phyloP scores from a whole-genome alignment of 2,797 vertebrate species.

The Enteromius mattozi region DNA sequence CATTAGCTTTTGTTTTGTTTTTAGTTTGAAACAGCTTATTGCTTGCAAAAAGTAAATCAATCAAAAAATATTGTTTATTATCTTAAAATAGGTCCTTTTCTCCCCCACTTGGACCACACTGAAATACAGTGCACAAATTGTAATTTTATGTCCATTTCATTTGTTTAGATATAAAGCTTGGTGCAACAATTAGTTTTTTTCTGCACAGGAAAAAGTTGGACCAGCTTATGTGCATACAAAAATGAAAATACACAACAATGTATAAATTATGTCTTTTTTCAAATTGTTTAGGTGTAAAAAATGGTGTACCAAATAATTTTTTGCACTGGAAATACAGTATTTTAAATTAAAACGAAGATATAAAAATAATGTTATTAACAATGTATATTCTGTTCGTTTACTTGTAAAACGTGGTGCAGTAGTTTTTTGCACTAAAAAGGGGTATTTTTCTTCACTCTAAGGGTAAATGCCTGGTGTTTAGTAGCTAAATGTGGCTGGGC shows the following conservation, averaged over 20 bases:
- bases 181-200: too few relatives aligned
- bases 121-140: neutral
- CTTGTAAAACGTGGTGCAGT: neutral
- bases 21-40: too few relatives aligned
- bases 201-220: neutral
- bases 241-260: neutral
- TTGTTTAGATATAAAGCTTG: too few relatives aligned
- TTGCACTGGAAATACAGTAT: too few relatives aligned
- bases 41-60: too few relatives aligned
- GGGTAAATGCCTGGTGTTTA: constrained; percentile 12
- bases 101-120: neutral
- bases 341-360: neutral
- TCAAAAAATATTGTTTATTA: too few relatives aligned
- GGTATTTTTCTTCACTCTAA: neutral
- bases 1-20: too few relatives aligned
- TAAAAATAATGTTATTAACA: neutral
- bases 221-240: neutral
- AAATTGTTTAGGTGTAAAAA: too few relatives aligned
- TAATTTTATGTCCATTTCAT: too few relatives aligned
- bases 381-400: neutral
- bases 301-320: too few relatives aligned
- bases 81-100: too few relatives aligned
- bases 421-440: neutral
- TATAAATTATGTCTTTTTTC: too few relatives aligned
- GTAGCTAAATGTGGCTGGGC: neutral